A percentile compares a stretch with the other conserved stretches of the same genome.
phyloP scores from a whole-genome alignment of 37 sponge, comb jelly and placozoan species.

The Hormiphora californensis region DNA sequence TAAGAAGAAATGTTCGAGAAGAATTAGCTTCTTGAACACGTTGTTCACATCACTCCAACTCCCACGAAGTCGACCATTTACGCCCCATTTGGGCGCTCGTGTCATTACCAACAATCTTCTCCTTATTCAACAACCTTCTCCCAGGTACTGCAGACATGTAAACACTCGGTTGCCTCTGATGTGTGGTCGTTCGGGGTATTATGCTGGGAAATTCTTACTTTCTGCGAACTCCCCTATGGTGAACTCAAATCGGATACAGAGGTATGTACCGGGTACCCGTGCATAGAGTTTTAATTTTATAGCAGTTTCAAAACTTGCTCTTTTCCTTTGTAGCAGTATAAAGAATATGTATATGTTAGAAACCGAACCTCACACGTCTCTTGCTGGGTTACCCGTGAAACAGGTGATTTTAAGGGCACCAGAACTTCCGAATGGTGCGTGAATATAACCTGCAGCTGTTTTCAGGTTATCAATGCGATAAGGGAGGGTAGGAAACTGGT shows the following conservation, averaged over 20 bases:
- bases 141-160: not conserved
- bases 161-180: not conserved
- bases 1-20: no score
- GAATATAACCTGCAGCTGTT: not conserved
- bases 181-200: conserved; percentile 27
- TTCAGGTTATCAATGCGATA: conserved; percentile 30
- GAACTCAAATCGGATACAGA: not conserved
- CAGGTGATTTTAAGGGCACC: not conserved
- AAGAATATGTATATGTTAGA: not conserved
- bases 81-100: no score
- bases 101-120: no score
- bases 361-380: not conserved
- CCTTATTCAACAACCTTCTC: no score
- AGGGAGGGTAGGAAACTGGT: not conserved
- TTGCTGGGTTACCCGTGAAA: no score
- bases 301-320: not conserved
- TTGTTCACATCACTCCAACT: no score
- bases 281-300: no score
- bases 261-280: not conserved
- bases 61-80: no score
- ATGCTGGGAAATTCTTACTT: conserved; percentile 25
- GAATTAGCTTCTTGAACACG: no score
- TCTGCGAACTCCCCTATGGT: not conserved
- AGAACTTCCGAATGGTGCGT: not conserved
- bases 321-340: not conserved